phyloP scores from a whole-genome alignment of 2,113 vertebrate genomes.

The Ramphastos sulfuratus region DNA sequence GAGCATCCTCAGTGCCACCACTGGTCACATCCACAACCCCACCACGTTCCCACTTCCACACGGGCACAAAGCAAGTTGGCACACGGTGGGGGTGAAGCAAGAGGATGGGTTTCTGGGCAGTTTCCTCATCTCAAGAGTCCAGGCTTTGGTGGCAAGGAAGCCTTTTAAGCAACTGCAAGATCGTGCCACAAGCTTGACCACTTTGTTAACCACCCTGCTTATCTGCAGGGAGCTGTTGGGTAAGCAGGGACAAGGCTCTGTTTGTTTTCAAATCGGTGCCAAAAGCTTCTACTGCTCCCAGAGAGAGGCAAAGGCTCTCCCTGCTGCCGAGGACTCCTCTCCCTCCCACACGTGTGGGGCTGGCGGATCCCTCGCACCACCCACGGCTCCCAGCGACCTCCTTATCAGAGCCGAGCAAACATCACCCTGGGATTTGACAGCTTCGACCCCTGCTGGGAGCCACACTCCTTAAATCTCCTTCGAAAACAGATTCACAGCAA shows the following conservation, averaged over 20 bases:
- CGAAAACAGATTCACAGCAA: neutral
- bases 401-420: neutral
- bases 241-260: neutral
- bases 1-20: rapidly evolving
- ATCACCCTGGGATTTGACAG: neutral
- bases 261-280: constrained; percentile 5
- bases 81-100: neutral
- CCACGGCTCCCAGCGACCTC: rapidly evolving
- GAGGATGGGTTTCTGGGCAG: constrained; percentile 9
- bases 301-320: neutral
- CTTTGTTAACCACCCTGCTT: neutral
- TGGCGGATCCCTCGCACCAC: rapidly evolving
- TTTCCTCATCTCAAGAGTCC: constrained; percentile 2
- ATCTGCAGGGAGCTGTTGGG: constrained; percentile 25
- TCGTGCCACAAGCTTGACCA: neutral
- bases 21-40: neutral
- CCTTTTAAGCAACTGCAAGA: constrained; percentile 4
- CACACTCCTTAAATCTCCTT: neutral
- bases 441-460: rapidly evolving
- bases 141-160: neutral
- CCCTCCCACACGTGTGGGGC: rapidly evolving
- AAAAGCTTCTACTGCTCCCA: neutral
- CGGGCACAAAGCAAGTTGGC: neutral
- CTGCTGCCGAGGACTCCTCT: neutral
- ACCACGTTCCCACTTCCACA: neutral